These are phyloP conservation scores for Hippocampus zosterae DNA, from an alignment of 2,113 vertebrate genomes.

Conservation along the genomic window DNA sequence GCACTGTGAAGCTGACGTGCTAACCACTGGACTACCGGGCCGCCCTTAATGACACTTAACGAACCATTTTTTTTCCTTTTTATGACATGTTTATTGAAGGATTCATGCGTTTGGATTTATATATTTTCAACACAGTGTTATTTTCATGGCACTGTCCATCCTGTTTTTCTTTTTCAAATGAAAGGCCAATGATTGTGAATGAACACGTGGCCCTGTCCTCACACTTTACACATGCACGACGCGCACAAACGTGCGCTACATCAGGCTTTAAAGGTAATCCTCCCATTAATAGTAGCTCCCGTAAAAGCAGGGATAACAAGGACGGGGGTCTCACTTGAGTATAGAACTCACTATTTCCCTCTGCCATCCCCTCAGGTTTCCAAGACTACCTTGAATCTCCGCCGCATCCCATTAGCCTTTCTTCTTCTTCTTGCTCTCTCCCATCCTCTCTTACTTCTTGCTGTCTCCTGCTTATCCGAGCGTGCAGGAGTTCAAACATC, in stretches of 20 bases:
- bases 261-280: neutral
- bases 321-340: slow-evolving; percentile 11
- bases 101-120: too few species aligned
- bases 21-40: too few species aligned
- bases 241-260: neutral
- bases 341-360: slow-evolving; percentile 13
- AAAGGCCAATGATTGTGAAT: neutral
- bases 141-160: neutral
- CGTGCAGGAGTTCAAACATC: slow-evolving; percentile 47
- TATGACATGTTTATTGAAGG: too few species aligned
- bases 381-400: slow-evolving; percentile 43
- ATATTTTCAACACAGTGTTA: too few species aligned
- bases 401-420: neutral
- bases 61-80: too few species aligned
- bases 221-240: neutral
- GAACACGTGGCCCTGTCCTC: neutral
- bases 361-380: slow-evolving; percentile 44
- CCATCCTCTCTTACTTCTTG: neutral
- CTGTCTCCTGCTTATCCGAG: slow-evolving; percentile 41
- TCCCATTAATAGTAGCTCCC: neutral
- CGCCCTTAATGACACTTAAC: too few species aligned
- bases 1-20: too few species aligned
- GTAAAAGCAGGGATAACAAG: slow-evolving; percentile 18
- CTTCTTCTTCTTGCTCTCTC: neutral
- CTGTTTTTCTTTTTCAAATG: neutral